Evolutionary conservation across 2,113 vertebrate genomes (phyloP), one percentile per base, ranked within the genome.

Genomic region (Halcyon malimbica): DNA sequence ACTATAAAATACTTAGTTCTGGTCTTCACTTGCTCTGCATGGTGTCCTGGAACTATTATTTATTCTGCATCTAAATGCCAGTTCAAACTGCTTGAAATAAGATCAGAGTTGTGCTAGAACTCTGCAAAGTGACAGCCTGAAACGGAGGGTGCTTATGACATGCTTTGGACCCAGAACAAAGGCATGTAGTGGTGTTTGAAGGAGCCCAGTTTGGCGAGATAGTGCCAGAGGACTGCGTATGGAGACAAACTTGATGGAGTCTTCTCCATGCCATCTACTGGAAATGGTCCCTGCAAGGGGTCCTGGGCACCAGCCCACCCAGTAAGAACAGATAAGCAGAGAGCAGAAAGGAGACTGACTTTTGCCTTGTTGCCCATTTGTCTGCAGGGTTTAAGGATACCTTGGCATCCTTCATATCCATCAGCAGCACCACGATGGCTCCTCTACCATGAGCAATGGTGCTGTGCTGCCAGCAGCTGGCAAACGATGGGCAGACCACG

Each of bases 241-340:
- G 4, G 85, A 70, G 46, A 35, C 51, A 54, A 92, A 63, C 33
- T 39, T 35, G 10, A 53, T 28, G 16, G 20, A 74, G 60, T 28
- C 19, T 65, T 85, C 69, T 48, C n/a, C 29, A 18, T 15, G 13
- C 14, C 67, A 75, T n/a, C 85, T 82, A 63, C 29, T 28, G 54
- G 69, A 87, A 74, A 53, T 2, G 6, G 16, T 87, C 33, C 29
- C 24, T 69, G 39, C 0, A 0, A 62, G 26, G 21, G 4, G 13
- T 42, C 11, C 21, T 74, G 33, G 23, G 29, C 35, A 51, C 8
- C 70, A 82, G 46, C 4, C 12, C 21, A 77, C 35, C 48, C 33
- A 77, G 33, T 42, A 77, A 57, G 13, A 85, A 56, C 16, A 19
- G 17, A 5, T 21, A 67, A 71, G n/a, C n/a, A 75, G 53, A 59